phyloP scores from a whole-genome alignment of 2,888 invertebrate species.

The Heliconius charithonia region DNA sequence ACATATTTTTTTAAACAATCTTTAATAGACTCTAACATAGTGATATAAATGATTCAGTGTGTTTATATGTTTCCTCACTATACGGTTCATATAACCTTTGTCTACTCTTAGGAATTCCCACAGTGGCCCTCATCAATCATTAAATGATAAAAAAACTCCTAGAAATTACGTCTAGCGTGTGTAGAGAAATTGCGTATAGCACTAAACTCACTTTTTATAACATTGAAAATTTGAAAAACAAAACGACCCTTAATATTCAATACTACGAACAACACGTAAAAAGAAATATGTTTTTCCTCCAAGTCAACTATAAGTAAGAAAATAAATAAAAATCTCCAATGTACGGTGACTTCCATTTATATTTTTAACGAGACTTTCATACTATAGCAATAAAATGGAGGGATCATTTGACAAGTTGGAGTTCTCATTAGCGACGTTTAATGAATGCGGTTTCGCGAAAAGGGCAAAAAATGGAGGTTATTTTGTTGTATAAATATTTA shows the following conservation, averaged over 20 bases:
- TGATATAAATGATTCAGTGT: too few species aligned
- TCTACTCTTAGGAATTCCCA: too few species aligned
- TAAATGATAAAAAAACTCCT: too few species aligned
- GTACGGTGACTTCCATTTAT: neutral
- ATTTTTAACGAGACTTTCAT: conserved; percentile 33
- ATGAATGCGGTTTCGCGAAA: conserved; percentile 40
- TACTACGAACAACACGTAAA: neutral
- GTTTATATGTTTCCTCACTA: too few species aligned
- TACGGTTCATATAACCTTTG: too few species aligned
- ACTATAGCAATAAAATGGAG: conserved; percentile 40
- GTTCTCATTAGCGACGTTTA: conserved; percentile 44
- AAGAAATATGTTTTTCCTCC: neutral
- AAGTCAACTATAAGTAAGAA: conserved; percentile 6
- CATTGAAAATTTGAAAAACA: neutral
- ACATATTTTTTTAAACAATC: too few species aligned
- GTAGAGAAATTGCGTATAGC: too few species aligned
- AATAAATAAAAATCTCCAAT: conserved; percentile 13
- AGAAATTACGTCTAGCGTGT: too few species aligned
- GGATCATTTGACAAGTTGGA: conserved; percentile 40
- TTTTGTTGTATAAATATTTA: conserved; percentile 19
- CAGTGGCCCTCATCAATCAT: too few species aligned
- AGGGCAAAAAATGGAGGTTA: conserved; percentile 31
- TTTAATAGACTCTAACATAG: too few species aligned
- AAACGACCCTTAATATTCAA: neutral
- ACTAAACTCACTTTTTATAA: too few species aligned